Evolutionary conservation across 2,113 vertebrate genomes (phyloP).

Genomic region (Onychorhynchus coronatus): DNA sequence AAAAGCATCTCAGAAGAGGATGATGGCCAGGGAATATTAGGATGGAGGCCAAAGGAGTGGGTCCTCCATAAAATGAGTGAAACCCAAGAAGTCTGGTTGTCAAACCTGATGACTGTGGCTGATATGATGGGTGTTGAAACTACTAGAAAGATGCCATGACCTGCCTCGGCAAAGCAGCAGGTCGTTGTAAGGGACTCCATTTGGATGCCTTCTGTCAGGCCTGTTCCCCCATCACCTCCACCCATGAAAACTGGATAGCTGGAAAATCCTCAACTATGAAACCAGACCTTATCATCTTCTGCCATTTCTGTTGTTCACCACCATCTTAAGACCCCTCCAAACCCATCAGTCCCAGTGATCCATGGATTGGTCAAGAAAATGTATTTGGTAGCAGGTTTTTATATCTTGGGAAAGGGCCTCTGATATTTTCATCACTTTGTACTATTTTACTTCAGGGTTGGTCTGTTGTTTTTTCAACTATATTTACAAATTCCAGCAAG

Average conservation of each 20-base stretch:
- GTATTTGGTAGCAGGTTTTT: neutral
- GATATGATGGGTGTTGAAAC: neutral
- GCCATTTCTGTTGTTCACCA: neutral
- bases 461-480: neutral
- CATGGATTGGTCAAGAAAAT: neutral
- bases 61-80: neutral
- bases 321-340: neutral
- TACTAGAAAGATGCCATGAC: neutral
- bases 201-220: neutral
- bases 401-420: neutral
- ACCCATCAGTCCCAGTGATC: neutral
- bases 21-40: neutral
- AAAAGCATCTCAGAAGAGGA: neutral
- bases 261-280: neutral
- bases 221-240: neutral
- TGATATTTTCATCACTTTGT: neutral
- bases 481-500: constrained; percentile 42
- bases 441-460: neutral
- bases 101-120: neutral
- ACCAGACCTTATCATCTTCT: neutral
- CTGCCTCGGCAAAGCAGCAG: neutral
- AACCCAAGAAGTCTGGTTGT: neutral
- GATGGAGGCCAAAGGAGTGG: neutral
- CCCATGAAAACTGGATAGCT: neutral
- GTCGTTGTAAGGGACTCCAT: neutral